Base-by-base conservation (phyloP, 37 sponge, comb jelly and placozoan species). In the Lycopodina hypogea region DNA sequence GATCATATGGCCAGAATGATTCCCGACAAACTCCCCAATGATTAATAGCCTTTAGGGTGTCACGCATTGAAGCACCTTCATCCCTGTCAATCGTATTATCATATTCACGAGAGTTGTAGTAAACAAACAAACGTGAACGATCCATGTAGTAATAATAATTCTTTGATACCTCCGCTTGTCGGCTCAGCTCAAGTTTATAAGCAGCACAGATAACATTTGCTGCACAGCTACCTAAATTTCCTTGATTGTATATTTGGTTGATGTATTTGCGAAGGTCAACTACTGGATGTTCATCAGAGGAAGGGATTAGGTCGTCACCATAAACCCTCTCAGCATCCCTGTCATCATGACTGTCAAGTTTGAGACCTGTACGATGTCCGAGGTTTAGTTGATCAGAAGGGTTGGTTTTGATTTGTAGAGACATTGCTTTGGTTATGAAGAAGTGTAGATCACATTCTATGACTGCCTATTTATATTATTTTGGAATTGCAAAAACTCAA, bases 91-190 rank as follows among this genome's bases (percentile, higher is more conserved):
- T 52, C 35, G 56, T 24, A 14, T 32, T 32, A 28, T 73, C 74
- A 56, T 7, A 7, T 14, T 24, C 57, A 33, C 74, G 55, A 56
- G 74, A 11, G 57, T 73, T 73, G 34, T 73, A 73, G 30, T 73
- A 73, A 18, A 73, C 53, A 73, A 73, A 73, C 74, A 73, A 56
- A 42, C 74, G 74, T 30, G 74, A 73, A 35, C 36, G 57, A 40
- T 70, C 68, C 4, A 32, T 3, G 38, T 67, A 67, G 38, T 37
- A 37, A 37, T 35, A 41, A 9, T 11, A 11, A 24, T 24, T n/a
- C 4, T 8, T 8, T 1, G 7, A 0, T 9, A 15, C 30, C 75
- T 53, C 21, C 18, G 32, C 18, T n/a, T 58, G 39, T 35, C 28
- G 56, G 21, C 55, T 32, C 40, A 75, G 40, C 6, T 75, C 75